A percentile compares a stretch with the other conserved stretches of the same genome.
phyloP scores from a whole-genome alignment of 2,888 invertebrate species.

The Pemphredon lugubris region DNA sequence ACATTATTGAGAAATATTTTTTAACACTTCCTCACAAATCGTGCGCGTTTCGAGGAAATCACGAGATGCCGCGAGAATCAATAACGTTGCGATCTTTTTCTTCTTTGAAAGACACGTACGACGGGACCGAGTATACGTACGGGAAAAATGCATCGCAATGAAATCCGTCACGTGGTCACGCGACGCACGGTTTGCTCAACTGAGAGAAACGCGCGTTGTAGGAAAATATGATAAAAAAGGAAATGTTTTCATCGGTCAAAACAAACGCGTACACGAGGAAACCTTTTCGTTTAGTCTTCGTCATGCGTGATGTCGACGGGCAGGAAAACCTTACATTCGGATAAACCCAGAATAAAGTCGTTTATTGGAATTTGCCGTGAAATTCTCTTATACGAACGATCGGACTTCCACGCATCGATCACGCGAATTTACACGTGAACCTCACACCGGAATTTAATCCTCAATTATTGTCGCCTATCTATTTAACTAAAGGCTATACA shows the following conservation, averaged over 20 bases:
- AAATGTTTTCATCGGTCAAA: constrained; percentile 16
- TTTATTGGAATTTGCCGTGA: constrained; percentile 39
- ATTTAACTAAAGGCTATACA: background rate
- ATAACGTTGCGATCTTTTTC: too few relatives aligned
- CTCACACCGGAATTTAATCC: background rate
- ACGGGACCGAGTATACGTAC: too few relatives aligned
- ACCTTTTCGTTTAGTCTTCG: constrained; percentile 31
- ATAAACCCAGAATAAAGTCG: constrained; percentile 41
- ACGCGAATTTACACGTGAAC: constrained; percentile 37
- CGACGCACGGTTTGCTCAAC: too few relatives aligned
- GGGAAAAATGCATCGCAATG: too few relatives aligned
- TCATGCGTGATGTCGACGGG: background rate
- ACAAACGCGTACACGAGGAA: constrained; percentile 21
- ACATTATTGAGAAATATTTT: background rate
- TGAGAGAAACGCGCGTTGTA: constrained; percentile 17
- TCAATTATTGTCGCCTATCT: background rate
- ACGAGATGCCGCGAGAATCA: too few relatives aligned
- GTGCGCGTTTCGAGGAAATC: background rate
- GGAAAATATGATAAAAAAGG: constrained; percentile 2
- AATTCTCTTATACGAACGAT: constrained; percentile 39
- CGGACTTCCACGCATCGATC: constrained; percentile 33
- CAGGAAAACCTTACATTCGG: constrained; percentile 46
- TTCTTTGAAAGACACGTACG: too few relatives aligned
- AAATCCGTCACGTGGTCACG: too few relatives aligned
- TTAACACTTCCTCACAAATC: background rate